Percentiles rank a stretch among this genome's conserved stretches.
phyloP scores from a whole-genome alignment of 2,113 vertebrate genomes.

The Pseudopipra pipra region DNA sequence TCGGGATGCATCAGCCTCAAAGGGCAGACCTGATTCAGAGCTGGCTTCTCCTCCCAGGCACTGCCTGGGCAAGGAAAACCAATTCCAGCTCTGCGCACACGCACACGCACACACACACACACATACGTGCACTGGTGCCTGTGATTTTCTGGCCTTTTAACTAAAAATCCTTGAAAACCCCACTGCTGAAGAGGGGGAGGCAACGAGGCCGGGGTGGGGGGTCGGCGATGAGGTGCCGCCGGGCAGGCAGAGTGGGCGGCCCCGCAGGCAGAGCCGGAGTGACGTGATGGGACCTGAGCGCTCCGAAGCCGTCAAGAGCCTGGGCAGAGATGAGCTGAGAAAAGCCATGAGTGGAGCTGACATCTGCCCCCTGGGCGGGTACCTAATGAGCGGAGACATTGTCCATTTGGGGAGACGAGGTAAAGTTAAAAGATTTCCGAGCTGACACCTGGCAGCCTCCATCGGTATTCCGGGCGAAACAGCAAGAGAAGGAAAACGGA shows the following conservation, averaged over 20 bases:
- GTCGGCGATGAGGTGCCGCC: fast-evolving
- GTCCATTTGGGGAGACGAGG: conserved; percentile 14
- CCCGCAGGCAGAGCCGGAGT: fast-evolving
- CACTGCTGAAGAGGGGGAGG: not conserved
- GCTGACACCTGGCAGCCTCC: conserved; percentile 25
- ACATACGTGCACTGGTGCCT: fast-evolving
- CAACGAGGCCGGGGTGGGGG: fast-evolving
- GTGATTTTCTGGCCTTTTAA: not conserved
- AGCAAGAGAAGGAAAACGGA: not conserved
- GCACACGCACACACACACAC: not conserved
- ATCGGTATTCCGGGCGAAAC: not conserved
- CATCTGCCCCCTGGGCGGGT: conserved; percentile 12
- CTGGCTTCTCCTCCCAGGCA: conserved; percentile 10
- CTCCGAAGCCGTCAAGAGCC: not conserved
- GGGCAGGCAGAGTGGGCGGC: not conserved
- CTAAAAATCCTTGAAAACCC: not conserved
- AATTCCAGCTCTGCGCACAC: not conserved
- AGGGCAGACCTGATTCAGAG: not conserved
- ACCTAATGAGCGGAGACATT: conserved; percentile 35
- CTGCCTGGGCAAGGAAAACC: not conserved
- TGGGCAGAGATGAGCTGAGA: not conserved
- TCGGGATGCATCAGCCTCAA: conserved; percentile 69
- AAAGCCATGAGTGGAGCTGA: conserved; percentile 39
- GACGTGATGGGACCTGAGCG: not conserved
- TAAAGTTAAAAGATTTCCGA: not conserved